Base-by-base conservation (phyloP, 1,140 invertebrate species). In the Diorhabda elongata region DNA sequence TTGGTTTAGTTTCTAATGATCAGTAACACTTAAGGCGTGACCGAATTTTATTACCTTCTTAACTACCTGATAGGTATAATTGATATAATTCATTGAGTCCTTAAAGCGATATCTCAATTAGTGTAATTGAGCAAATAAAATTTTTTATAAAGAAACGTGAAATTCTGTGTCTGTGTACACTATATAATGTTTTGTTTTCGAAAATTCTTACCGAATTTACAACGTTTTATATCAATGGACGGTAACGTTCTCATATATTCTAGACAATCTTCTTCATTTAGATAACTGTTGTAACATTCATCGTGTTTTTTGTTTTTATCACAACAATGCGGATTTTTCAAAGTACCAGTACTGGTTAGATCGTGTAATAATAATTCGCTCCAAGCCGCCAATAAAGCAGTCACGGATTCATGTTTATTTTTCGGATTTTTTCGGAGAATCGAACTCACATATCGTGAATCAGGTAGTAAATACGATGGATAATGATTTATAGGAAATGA, bases 311-410 rank as follows among this genome's bases (percentile, higher is more conserved):
- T 70, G 69, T 71, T 9, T 64, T 78, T 64, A 4, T 78, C 74
- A 58, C 80, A 81, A 59, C 80, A 81, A 44, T 79, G 75, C 61
- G 63, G 71, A 69, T 52, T 78, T 66, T 45, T 72, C 62, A 78
- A 84, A 81, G 83, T 90, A 80, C 74, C 83, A 2, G 91, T 91
- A 43, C 87, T 85, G 0, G 89, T 87, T n/a, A 95, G 84, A 77
- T 96, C 94, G 64, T 92, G 88, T 61, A 91, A 85, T 4, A 95
- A 72, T 58, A 95, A 82, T 76, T 95, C 90, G 41, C 91, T 90
- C 91, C 93, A 95, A 7, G 91, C 87, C 0, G 92, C 91, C 8
- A 93, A 82, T 67, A 96, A 83, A 69, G 91, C 90, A 11, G 91
- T 95, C 11, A 92, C 85, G 61, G 87, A 90, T 71, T 90, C 88